Evolutionary conservation across 2,113 vertebrate genomes (phyloP).

Genomic region (Rutilus rutilus): DNA sequence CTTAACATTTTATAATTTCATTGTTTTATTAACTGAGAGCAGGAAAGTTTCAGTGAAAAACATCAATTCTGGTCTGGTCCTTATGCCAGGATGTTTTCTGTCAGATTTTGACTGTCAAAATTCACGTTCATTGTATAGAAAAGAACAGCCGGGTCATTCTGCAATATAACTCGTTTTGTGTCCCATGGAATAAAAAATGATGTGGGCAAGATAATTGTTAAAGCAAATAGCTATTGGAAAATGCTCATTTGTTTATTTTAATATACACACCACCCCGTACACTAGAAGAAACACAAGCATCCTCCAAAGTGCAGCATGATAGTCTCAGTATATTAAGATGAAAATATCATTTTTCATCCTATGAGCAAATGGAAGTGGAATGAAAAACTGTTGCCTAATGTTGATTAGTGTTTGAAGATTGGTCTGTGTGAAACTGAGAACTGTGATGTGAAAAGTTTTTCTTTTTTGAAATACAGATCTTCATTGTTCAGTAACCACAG

Average conservation of each 20-base stretch:
- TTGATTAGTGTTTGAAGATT: background rate
- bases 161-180: background rate
- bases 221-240: background rate
- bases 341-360: background rate
- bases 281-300: background rate
- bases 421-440: constrained; percentile 22
- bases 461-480: background rate
- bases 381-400: background rate
- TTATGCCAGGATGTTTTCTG: background rate
- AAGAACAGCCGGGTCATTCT: background rate
- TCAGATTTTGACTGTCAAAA: background rate
- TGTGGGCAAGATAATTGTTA: background rate
- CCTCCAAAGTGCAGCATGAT: background rate
- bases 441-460: constrained; percentile 35
- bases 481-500: constrained; percentile 28
- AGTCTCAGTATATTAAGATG: background rate
- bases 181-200: background rate
- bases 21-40: background rate
- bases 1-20: background rate
- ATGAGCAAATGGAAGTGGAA: background rate
- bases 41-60: background rate
- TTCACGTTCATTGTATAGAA: background rate
- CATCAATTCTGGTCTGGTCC: background rate
- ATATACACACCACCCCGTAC: background rate
- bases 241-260: background rate